phyloP scores from a whole-genome alignment of 2,888 invertebrate genomes.

The Onthophagus sagittarius region DNA sequence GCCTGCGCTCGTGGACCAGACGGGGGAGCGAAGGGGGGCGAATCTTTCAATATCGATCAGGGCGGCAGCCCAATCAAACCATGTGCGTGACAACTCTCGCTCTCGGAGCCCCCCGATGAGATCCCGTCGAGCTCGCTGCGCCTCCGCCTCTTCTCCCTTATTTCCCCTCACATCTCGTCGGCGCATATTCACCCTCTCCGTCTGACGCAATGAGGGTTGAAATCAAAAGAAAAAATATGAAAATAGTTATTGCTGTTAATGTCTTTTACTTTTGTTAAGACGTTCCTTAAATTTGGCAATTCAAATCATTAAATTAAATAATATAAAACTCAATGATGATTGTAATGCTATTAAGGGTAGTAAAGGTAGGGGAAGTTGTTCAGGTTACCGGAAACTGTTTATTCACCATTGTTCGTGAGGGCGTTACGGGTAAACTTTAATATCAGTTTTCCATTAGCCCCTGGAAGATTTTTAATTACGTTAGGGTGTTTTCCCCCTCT shows the following conservation, averaged over 20 bases:
- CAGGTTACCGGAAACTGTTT: background rate
- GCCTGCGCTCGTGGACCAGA: constrained; percentile 40
- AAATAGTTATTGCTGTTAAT: constrained; percentile 15
- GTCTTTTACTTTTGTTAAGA: background rate
- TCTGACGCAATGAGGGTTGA: constrained; percentile 13
- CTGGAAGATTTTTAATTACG: constrained; percentile 19
- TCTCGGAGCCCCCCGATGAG: constrained; percentile 36
- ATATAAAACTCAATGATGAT: background rate
- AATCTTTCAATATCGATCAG: constrained; percentile 50
- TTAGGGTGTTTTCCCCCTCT: constrained; percentile 15
- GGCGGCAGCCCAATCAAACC: constrained; percentile 49
- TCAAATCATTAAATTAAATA: too few species aligned
- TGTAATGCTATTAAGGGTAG: background rate
- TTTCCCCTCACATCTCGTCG: background rate
- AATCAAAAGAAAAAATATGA: background rate
- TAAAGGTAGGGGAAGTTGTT: background rate
- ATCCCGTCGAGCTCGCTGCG: constrained; percentile 22
- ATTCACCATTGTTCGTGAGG: constrained; percentile 5
- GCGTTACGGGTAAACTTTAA: constrained; percentile 3
- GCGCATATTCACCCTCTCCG: constrained; percentile 13
- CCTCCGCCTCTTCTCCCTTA: background rate
- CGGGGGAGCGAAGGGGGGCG: constrained; percentile 41
- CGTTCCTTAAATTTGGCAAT: background rate
- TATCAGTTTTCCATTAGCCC: constrained; percentile 10
- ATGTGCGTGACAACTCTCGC: constrained; percentile 51